Conservation (phyloP, 2,797 vertebrate genomes). For the Syngnathus acus region DNA sequence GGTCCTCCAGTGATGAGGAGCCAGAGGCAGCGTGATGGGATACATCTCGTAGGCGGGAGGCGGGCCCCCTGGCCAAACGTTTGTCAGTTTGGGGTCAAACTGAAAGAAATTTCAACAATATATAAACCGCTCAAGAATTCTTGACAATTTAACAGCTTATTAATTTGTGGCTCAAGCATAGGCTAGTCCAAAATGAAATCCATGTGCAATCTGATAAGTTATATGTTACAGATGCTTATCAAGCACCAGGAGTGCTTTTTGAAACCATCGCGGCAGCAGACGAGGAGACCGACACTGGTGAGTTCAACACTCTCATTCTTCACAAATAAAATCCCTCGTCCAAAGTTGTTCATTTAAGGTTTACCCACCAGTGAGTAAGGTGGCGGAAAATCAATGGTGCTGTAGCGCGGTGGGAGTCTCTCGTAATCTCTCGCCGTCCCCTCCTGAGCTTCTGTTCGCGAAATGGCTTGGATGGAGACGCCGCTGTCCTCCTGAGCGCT, state of each 20-base stretch:
- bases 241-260: no score
- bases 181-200: no score
- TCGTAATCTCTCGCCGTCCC: conserved; percentile 7
- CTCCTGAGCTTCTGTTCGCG: conserved; percentile 9
- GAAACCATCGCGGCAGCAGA: no score
- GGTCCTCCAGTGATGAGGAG: conserved; percentile 16
- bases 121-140: no score
- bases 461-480: conserved; percentile 18
- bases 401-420: conserved; percentile 43
- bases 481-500: background rate
- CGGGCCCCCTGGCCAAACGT: background rate
- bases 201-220: no score
- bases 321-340: no score
- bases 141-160: no score
- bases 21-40: conserved; percentile 28
- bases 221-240: no score
- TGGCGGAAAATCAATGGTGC: conserved; percentile 42
- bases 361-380: conserved; percentile 55
- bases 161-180: no score
- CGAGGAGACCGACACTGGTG: no score
- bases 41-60: conserved; percentile 41
- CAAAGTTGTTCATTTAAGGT: background rate
- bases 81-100: conserved; percentile 49
- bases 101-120: conserved; percentile 13
- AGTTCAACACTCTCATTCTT: no score